These are phyloP conservation scores for Dorcus parallelipipedus DNA, from an alignment of 2,888 invertebrate species.

Conservation along the genomic window DNA sequence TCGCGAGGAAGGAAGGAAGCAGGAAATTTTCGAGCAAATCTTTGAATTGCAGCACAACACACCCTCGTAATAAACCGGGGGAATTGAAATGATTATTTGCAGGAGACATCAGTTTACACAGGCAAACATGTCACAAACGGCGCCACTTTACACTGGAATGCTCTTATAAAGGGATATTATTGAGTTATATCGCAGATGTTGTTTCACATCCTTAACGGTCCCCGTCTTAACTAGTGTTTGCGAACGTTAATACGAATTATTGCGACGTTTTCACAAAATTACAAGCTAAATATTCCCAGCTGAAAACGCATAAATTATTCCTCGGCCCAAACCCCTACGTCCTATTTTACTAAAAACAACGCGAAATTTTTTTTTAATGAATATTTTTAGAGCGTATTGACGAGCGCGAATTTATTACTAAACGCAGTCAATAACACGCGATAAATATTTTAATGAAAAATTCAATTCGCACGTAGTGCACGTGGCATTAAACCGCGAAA, in stretches of 20 bases:
- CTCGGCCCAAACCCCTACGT: too few relatives aligned
- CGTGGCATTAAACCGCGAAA: too few relatives aligned
- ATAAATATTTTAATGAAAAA: too few relatives aligned
- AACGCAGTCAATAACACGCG: too few relatives aligned
- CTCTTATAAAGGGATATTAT: conserved; percentile 39
- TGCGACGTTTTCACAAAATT: not conserved
- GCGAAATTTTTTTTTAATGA: too few relatives aligned
- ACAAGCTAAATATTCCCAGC: too few relatives aligned
- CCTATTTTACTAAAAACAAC: too few relatives aligned
- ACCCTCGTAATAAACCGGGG: not conserved
- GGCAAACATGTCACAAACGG: conserved; percentile 25
- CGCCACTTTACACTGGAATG: conserved; percentile 40
- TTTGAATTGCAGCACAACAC: not conserved
- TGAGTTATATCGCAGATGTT: conserved; percentile 39
- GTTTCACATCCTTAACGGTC: conserved; percentile 32
- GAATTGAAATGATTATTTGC: conserved; percentile 2
- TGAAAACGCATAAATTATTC: too few relatives aligned
- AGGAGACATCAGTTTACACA: conserved; percentile 3
- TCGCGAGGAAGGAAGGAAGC: not conserved
- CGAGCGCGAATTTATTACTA: too few relatives aligned
- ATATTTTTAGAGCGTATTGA: too few relatives aligned
- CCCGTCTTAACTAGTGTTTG: conserved; percentile 11
- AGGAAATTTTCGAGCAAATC: conserved; percentile 1
- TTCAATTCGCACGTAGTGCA: too few relatives aligned
- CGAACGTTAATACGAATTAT: conserved; percentile 18